Evolutionary conservation across 1,140 invertebrate species (phyloP).

Genomic region (Chymomyza costata): DNA sequence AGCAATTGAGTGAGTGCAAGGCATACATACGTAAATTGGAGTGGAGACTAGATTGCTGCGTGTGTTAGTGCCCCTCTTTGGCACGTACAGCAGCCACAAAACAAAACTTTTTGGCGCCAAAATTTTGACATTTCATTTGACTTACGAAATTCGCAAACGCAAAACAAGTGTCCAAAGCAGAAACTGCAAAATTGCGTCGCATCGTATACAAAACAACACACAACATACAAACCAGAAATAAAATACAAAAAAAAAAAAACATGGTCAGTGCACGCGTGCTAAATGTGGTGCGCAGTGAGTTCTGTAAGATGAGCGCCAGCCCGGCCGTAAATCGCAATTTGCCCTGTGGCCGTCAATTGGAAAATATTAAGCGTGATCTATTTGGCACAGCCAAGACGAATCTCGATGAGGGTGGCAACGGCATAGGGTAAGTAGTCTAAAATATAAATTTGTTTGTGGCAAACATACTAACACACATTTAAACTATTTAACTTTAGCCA

Average conservation of each 20-base stretch:
- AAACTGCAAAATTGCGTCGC: constrained; percentile 48
- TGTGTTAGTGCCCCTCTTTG: constrained; percentile 43
- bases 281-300: constrained; percentile 51
- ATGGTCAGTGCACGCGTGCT: constrained; percentile 71
- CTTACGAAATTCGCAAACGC: constrained; percentile 36
- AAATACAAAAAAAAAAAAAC: constrained; percentile 21
- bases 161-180: constrained; percentile 50
- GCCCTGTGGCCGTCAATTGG: constrained; percentile 53
- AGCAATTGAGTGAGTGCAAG: constrained; percentile 1
- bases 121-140: constrained; percentile 65
- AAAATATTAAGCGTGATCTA: constrained; percentile 69
- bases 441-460: neutral
- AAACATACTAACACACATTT: too few species aligned
- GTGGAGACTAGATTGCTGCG: constrained; percentile 44
- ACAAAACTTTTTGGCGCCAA: constrained; percentile 67
- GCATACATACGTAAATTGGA: constrained; percentile 12
- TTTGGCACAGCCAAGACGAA: constrained; percentile 48
- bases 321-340: constrained; percentile 50
- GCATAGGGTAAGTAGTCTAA: constrained; percentile 49
- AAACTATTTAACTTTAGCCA: constrained; percentile 19
- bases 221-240: constrained; percentile 29
- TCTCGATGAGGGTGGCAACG: constrained; percentile 23
- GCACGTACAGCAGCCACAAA: constrained; percentile 42
- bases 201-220: constrained; percentile 23
- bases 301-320: constrained; percentile 59